These are phyloP conservation scores for Norana najaformis DNA, from an alignment of 2,888 invertebrate species.

Conservation along the genomic window DNA sequence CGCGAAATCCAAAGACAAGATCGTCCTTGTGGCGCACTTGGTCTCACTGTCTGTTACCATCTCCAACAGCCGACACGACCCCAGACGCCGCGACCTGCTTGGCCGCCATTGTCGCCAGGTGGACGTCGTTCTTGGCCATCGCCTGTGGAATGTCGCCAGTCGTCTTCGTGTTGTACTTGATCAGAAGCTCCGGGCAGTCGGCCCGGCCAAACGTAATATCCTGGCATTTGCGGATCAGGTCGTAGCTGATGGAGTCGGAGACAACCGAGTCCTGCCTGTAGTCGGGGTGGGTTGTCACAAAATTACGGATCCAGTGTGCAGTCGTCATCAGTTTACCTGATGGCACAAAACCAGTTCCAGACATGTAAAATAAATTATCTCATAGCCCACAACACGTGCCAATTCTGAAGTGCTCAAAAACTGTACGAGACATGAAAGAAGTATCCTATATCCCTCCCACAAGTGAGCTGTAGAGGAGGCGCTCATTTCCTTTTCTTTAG, in stretches of 20 bases:
- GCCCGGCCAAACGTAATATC: conserved; percentile 38
- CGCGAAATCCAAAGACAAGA: not conserved
- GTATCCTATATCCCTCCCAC: too few species aligned
- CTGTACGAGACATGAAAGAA: too few species aligned
- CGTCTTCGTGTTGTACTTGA: conserved; percentile 49
- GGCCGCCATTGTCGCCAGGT: conserved; percentile 36
- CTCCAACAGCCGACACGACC: not conserved
- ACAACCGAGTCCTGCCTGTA: conserved; percentile 91
- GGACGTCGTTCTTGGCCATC: conserved; percentile 44
- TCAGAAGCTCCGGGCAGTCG: conserved; percentile 46
- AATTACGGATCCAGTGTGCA: conserved; percentile 90
- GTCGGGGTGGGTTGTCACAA: conserved; percentile 82
- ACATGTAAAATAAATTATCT: not conserved
- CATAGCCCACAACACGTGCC: not conserved
- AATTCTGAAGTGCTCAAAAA: not conserved
- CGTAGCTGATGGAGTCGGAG: conserved; percentile 67
- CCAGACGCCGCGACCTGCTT: conserved; percentile 17
- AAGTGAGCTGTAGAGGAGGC: too few species aligned
- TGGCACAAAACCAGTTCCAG: not conserved
- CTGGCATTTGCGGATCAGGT: conserved; percentile 48
- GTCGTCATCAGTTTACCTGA: conserved; percentile 85
- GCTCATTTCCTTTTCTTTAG: too few species aligned
- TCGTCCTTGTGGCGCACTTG: not conserved
- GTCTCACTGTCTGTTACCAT: not conserved
- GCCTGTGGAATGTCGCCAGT: conserved; percentile 53